Evolutionary conservation across 1,140 invertebrate genomes (phyloP).

Genomic region (Potamilus streckersoni): DNA sequence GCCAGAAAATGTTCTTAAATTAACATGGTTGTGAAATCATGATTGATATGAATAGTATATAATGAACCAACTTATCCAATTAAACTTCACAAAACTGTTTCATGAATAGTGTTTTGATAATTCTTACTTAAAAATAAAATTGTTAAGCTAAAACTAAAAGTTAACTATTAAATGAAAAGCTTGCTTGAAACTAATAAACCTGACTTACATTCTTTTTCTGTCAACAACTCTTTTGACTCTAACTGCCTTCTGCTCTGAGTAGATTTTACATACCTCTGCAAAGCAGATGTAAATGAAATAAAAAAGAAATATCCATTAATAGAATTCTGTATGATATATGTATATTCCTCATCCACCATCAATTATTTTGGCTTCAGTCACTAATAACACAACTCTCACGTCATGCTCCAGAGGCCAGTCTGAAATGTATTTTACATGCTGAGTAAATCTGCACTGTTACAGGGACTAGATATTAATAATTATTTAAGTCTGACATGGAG

Average conservation of each 20-base stretch:
- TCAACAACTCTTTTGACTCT: conserved; percentile 86
- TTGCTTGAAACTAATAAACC: not conserved
- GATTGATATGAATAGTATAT: too few relatives aligned
- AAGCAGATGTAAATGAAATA: conserved; percentile 29
- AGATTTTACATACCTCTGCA: conserved; percentile 83
- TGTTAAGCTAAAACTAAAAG: not conserved
- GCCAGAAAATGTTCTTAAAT: too few relatives aligned
- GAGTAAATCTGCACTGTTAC: too few relatives aligned
- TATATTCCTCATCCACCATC: not conserved
- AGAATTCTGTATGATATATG: conserved; percentile 5
- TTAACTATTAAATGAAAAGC: not conserved
- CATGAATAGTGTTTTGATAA: too few relatives aligned
- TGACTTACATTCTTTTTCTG: conserved; percentile 77
- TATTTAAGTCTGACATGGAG: too few relatives aligned
- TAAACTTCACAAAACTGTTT: too few relatives aligned
- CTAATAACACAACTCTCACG: not conserved
- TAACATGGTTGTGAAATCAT: too few relatives aligned
- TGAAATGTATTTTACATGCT: too few relatives aligned
- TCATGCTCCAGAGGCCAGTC: too few relatives aligned
- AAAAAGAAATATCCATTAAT: not conserved
- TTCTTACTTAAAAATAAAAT: too few relatives aligned
- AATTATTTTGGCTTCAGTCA: not conserved
- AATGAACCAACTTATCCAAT: too few relatives aligned
- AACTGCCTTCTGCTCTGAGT: conserved; percentile 88
- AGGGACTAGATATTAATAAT: too few relatives aligned